Evolutionary conservation across 2,888 invertebrate genomes (phyloP).

Genomic region (Torymus texanus): DNA sequence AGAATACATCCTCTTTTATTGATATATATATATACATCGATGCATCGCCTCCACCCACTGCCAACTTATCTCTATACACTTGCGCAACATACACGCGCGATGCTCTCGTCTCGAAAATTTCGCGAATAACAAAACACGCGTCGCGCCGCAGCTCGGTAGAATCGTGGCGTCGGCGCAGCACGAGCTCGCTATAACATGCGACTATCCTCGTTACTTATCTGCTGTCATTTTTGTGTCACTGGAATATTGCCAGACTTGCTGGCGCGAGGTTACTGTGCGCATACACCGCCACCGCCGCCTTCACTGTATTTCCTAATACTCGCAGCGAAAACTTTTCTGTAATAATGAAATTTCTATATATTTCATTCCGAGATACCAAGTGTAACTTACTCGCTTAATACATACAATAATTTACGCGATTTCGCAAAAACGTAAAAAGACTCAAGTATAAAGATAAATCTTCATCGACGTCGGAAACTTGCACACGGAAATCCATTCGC

Average conservation of each 20-base stretch:
- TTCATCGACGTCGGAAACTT: too few species aligned
- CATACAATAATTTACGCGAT: too few species aligned
- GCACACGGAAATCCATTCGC: too few species aligned
- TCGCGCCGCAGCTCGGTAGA: background rate
- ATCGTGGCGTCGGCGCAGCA: background rate
- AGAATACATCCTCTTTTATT: too few species aligned
- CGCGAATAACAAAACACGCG: conserved; percentile 35
- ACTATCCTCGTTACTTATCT: conserved; percentile 47
- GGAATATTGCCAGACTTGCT: conserved; percentile 51
- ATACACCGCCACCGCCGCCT: background rate
- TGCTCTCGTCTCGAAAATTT: conserved; percentile 5
- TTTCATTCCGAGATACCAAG: conserved; percentile 26
- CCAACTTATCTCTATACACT: background rate
- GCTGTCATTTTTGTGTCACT: conserved; percentile 55
- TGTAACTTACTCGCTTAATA: background rate
- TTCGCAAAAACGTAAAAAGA: too few species aligned
- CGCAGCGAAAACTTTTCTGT: conserved; percentile 4
- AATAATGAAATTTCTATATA: conserved; percentile 48
- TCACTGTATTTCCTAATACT: conserved; percentile 43
- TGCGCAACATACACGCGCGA: conserved; percentile 5
- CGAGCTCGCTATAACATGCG: too few species aligned
- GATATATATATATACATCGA: too few species aligned
- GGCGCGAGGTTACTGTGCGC: background rate
- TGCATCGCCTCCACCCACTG: too few species aligned
- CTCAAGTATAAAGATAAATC: too few species aligned